These are phyloP conservation scores for Eupithecia vulgata DNA, from an alignment of 2,888 invertebrate genomes.

Conservation along the genomic window DNA sequence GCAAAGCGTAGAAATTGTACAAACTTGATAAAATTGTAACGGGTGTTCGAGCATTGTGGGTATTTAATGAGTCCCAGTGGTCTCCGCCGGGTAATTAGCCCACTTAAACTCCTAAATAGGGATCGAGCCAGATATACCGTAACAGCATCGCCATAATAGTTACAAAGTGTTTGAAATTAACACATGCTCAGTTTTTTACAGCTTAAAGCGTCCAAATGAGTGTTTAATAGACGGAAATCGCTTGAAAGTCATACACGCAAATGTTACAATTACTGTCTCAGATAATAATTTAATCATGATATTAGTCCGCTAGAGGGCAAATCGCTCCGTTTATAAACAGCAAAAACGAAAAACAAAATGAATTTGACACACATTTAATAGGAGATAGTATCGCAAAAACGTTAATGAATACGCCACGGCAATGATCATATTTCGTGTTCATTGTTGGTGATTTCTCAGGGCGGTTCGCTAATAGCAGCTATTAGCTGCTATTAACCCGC, in stretches of 20 bases:
- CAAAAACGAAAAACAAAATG: conserved; percentile 55
- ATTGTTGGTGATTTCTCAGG: conserved; percentile 80
- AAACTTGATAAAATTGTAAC: conserved; percentile 36
- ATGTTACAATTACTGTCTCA: conserved; percentile 62
- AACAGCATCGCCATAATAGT: conserved; percentile 36
- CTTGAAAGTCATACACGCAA: conserved; percentile 64
- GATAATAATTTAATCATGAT: conserved; percentile 76
- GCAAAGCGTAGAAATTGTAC: conserved; percentile 20
- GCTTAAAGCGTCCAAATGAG: conserved; percentile 37
- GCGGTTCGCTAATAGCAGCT: conserved; percentile 77
- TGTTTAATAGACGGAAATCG: conserved; percentile 61
- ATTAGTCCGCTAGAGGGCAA: conserved; percentile 65
- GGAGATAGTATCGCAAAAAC: conserved; percentile 70
- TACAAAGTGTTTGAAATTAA: conserved; percentile 39
- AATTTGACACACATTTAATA: conserved; percentile 71
- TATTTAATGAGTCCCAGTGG: conserved; percentile 33
- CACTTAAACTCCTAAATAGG: conserved; percentile 36
- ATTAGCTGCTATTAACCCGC: conserved; percentile 77
- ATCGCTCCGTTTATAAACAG: conserved; percentile 67
- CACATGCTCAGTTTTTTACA: conserved; percentile 38
- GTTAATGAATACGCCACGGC: conserved; percentile 74
- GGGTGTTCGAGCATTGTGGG: conserved; percentile 31
- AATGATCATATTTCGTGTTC: conserved; percentile 78
- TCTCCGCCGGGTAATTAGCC: conserved; percentile 37
- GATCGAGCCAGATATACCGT: conserved; percentile 33